A percentile compares a stretch with the other conserved stretches of the same genome.
Conservation (phyloP, 2,888 invertebrate genomes). For the Corythucha ciliata region DNA sequence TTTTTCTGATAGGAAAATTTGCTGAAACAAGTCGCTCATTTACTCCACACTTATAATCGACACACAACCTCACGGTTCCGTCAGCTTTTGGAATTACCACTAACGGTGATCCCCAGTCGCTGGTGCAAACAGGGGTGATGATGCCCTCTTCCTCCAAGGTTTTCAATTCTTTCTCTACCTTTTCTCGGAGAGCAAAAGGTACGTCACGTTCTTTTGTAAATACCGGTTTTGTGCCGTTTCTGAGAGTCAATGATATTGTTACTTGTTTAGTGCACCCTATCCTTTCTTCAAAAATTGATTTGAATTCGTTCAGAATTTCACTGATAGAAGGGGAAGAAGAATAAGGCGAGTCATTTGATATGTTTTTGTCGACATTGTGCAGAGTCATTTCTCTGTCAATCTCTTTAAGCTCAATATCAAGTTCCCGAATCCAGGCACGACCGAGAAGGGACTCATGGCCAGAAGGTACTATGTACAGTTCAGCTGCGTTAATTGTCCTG, state of each 20-base stretch:
- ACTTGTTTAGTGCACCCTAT: neutral
- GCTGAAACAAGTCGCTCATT: conserved; percentile 17
- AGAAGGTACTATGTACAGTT: conserved; percentile 8
- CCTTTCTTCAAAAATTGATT: neutral
- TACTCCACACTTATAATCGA: conserved; percentile 12
- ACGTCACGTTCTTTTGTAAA: too few species aligned
- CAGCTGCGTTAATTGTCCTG: neutral
- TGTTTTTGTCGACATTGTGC: neutral
- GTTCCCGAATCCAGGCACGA: conserved; percentile 4
- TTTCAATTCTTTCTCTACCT: conserved; percentile 22
- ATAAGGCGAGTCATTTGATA: neutral
- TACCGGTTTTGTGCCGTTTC: too few species aligned
- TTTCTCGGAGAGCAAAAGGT: conserved; percentile 10
- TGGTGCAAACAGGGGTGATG: conserved; percentile 10
- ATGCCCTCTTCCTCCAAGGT: conserved; percentile 22
- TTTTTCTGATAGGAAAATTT: conserved; percentile 28
- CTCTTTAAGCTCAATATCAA: conserved; percentile 2
- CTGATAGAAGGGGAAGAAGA: neutral
- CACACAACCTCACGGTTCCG: conserved; percentile 22
- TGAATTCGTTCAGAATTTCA: neutral
- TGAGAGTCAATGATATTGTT: conserved; percentile 12
- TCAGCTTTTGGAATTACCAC: conserved; percentile 17
- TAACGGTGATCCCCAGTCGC: conserved; percentile 23
- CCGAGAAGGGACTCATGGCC: conserved; percentile 2
- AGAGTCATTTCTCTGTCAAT: neutral